phyloP scores from a whole-genome alignment of 2,797 vertebrate genomes.

The Anas bernieri region DNA sequence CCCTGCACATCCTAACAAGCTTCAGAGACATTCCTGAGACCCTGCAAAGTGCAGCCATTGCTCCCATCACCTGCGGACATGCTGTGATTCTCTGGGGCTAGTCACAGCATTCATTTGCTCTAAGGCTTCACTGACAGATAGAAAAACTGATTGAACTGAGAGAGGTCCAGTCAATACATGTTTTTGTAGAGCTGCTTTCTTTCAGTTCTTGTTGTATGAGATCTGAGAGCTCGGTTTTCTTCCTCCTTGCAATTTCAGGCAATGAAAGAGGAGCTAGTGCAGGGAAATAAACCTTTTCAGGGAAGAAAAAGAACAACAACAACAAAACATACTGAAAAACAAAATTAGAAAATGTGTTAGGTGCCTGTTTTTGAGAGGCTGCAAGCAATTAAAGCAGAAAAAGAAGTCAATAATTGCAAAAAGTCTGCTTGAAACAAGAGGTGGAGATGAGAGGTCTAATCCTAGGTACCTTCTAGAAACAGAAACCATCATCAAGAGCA shows the following conservation, averaged over 20 bases:
- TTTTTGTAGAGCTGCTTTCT: neutral
- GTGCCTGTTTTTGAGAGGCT: neutral
- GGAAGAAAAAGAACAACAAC: too few relatives aligned
- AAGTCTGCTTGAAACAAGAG: neutral
- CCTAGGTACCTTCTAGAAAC: neutral
- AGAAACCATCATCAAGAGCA: neutral
- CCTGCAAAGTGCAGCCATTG: accelerated
- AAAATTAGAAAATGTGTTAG: neutral
- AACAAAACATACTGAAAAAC: neutral
- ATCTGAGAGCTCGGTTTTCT: neutral
- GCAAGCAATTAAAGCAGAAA: neutral
- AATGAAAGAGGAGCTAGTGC: neutral
- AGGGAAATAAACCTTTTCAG: neutral
- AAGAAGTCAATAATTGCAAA: neutral
- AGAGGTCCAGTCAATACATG: neutral
- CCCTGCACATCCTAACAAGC: neutral
- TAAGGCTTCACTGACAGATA: neutral
- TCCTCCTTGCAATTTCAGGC: neutral
- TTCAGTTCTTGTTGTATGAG: neutral
- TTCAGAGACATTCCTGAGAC: neutral
- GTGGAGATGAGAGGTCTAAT: neutral
- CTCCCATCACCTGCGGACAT: neutral
- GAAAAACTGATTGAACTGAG: neutral
- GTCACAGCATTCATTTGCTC: neutral
- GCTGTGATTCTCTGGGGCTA: neutral